A percentile compares a stretch with the other conserved stretches of the same genome.
phyloP scores from a whole-genome alignment of 1,140 invertebrate species.

The Listronotus oregonensis region DNA sequence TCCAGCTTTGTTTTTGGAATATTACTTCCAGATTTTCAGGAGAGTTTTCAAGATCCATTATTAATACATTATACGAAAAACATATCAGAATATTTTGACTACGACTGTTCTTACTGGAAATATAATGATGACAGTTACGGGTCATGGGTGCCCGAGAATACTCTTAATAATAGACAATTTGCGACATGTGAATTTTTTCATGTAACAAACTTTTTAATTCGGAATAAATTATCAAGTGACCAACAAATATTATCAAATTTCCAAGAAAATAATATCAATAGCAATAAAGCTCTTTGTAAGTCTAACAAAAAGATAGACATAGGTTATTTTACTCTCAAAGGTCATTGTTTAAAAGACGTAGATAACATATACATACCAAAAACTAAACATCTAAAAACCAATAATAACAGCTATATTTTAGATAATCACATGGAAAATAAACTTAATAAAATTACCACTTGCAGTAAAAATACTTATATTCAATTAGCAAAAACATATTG shows the following conservation, averaged over 20 bases:
- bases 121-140: slow-evolving; percentile 2
- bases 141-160: slow-evolving; percentile 13
- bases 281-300: no score
- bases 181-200: slow-evolving; percentile 20
- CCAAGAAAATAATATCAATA: not conserved
- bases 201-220: slow-evolving; percentile 17
- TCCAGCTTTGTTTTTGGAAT: slow-evolving; percentile 25
- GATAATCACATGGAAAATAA: no score
- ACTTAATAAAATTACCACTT: no score
- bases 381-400: no score
- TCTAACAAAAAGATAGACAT: no score
- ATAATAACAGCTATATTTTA: no score
- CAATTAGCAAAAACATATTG: no score
- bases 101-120: slow-evolving; percentile 36
- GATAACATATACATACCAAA: no score
- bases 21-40: slow-evolving; percentile 22
- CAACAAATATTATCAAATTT: not conserved
- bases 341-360: no score
- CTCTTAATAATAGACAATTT: not conserved
- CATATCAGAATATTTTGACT: not conserved
- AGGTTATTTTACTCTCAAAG: no score
- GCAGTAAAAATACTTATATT: no score
- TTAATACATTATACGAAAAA: slow-evolving; percentile 9
- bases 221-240: not conserved
- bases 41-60: slow-evolving; percentile 15